Base-by-base conservation (phyloP, 2,888 invertebrate genomes). In the Ypsolopha scabrella region DNA sequence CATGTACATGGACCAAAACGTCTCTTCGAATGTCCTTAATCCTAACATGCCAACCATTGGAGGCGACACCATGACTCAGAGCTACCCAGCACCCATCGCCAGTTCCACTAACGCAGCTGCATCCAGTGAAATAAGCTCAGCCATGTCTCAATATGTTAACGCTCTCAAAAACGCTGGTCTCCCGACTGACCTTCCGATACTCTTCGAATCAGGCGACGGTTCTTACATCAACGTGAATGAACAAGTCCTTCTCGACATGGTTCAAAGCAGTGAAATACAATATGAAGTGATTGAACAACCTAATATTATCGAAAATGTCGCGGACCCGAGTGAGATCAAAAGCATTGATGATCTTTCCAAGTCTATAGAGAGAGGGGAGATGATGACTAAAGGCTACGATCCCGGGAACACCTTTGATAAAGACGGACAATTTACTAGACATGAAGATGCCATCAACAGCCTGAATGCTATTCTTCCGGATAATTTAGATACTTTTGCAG, bases 131-230 rank as follows among this genome's bases (percentile, higher is more conserved):
- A 76, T 83, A 36, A 72, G 73, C 52, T 77, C 70, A 10, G 81
- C 82, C 3, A 80, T 87, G 83, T 82, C 86, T 1, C 83, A 86
- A 66, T 87, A 80, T 55, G 87, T 81, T n/a, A 87, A 78, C 55
- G 87, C 79, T 3, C 68, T 80, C 46, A 87, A 87, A 64, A 85
- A 63, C 56, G 87, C 81, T 33, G 86, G 82, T 6, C 67, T 81
- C 35, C 85, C 81, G 1, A 87, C 85, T 10, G 83, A 83, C 58
- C 60, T 83, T 43, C 87, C 90, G 24, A 90, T 91, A 59, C 87
- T 91, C 57, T 89, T 90, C 57, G 90, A 90, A 67, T 90, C 90
- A 1, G 89, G 88, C 33, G 90, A 90, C 58, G 90, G 90, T 0
- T 89, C 89, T 36, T 90, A 89, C 60, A 88, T 90, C 1, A 89